Evolutionary conservation across 1,140 invertebrate species (phyloP).

Genomic region (Orchesella cincta): DNA sequence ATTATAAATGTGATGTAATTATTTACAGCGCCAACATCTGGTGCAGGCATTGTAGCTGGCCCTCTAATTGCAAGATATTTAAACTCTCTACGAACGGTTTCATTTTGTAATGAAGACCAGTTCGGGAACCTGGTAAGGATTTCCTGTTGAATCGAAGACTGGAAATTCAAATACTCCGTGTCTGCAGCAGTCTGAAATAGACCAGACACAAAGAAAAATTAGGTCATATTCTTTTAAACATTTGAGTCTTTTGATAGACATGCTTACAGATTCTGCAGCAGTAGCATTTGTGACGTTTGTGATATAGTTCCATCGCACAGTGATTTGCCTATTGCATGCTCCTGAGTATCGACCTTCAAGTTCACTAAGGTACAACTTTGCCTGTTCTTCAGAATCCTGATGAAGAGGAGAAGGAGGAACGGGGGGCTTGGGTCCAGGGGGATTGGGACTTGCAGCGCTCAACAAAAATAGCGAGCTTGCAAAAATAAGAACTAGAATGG

Average conservation of each 20-base stretch:
- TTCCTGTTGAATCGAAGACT: slow-evolving; percentile 40
- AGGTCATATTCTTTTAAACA: neutral
- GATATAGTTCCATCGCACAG: slow-evolving; percentile 46
- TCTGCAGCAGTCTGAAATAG: slow-evolving; percentile 31
- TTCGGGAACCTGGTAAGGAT: slow-evolving; percentile 38
- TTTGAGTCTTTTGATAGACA: neutral
- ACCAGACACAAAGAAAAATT: neutral
- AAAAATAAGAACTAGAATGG: neutral
- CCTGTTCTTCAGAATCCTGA: slow-evolving; percentile 1
- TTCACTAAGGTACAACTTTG: slow-evolving; percentile 1
- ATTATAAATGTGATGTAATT: no score
- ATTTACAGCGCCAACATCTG: slow-evolving; percentile 27
- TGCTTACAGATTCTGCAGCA: slow-evolving; percentile 39
- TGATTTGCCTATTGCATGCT: slow-evolving; percentile 44
- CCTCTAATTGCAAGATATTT: slow-evolving; percentile 41
- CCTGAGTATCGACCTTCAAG: slow-evolving; percentile 43
- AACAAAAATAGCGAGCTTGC: neutral
- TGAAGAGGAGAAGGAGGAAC: neutral
- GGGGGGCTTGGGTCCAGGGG: neutral
- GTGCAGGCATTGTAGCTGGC: slow-evolving; percentile 35
- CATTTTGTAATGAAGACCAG: slow-evolving; percentile 38
- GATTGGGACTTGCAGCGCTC: neutral
- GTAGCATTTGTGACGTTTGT: slow-evolving; percentile 47
- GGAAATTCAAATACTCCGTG: slow-evolving; percentile 36
- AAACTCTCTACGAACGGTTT: slow-evolving; percentile 34